These are phyloP conservation scores for Panagrolaimus sp. DNA, from an alignment of 1,140 invertebrate species.

Conservation along the genomic window DNA sequence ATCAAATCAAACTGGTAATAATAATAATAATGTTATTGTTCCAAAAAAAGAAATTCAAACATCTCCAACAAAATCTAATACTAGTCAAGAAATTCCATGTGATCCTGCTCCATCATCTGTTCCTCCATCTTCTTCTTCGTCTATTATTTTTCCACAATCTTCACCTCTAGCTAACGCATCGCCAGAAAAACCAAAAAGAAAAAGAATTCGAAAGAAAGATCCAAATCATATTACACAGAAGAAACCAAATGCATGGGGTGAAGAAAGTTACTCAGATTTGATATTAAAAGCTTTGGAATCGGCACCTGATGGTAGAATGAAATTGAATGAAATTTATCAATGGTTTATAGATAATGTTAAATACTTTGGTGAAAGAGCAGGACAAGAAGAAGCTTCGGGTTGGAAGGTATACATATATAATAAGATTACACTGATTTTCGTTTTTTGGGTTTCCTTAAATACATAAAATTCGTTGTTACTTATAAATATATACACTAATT, in stretches of 20 bases:
- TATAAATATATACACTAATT: too few relatives aligned
- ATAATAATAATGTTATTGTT: too few relatives aligned
- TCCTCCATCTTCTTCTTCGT: too few relatives aligned
- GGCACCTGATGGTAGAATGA: conserved; percentile 49
- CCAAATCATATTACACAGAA: conserved; percentile 41
- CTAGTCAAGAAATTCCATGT: too few relatives aligned
- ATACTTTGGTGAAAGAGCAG: conserved; percentile 53
- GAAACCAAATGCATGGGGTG: conserved; percentile 57
- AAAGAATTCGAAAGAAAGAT: conserved; percentile 46
- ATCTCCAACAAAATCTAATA: too few relatives aligned
- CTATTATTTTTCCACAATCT: neutral
- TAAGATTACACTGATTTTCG: neutral
- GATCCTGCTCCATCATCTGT: too few relatives aligned
- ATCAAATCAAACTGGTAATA: too few relatives aligned
- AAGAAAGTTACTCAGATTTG: conserved; percentile 55
- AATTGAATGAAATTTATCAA: conserved; percentile 57
- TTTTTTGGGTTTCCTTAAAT: neutral
- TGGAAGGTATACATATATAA: conserved; percentile 47
- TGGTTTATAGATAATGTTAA: conserved; percentile 57
- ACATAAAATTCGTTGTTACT: neutral
- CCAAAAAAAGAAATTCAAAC: too few relatives aligned
- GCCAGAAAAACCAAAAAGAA: conserved; percentile 35
- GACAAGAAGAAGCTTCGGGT: conserved; percentile 53
- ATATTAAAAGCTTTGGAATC: conserved; percentile 46
- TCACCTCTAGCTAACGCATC: neutral